A percentile compares a stretch with the other conserved stretches of the same genome.
phyloP scores from a whole-genome alignment of 1,140 invertebrate genomes.

The Bombus sibiricus region DNA sequence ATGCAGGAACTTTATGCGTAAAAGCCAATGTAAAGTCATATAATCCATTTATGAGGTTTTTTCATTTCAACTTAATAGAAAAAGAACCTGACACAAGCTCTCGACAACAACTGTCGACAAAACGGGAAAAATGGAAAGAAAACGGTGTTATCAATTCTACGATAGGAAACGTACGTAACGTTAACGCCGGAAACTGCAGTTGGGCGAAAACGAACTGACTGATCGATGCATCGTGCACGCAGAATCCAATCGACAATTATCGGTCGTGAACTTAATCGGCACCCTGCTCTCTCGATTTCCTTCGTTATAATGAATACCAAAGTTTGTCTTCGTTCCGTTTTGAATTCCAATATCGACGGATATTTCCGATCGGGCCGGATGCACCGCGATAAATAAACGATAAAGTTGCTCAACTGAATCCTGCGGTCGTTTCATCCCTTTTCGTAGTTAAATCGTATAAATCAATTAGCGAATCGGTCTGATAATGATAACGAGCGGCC shows the following conservation, averaged over 20 bases:
- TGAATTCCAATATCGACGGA: constrained; percentile 30
- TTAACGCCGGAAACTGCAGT: neutral
- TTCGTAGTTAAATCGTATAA: constrained; percentile 73
- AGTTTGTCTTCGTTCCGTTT: constrained; percentile 31
- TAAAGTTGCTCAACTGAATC: constrained; percentile 65
- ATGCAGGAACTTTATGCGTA: too few relatives aligned
- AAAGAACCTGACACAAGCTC: too few relatives aligned
- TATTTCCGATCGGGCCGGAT: constrained; percentile 28
- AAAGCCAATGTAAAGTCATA: too few relatives aligned
- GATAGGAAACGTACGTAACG: neutral
- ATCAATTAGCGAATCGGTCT: constrained; percentile 74
- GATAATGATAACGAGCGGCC: constrained; percentile 73
- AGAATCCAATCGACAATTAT: neutral
- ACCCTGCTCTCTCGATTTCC: neutral
- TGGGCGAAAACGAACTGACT: neutral
- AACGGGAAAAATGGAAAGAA: neutral
- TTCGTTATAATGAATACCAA: constrained; percentile 31
- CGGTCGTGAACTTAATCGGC: neutral
- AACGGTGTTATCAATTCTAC: neutral
- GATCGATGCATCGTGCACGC: neutral
- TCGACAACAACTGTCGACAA: neutral
- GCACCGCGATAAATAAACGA: constrained; percentile 71
- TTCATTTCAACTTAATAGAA: too few relatives aligned
- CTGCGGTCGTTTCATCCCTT: constrained; percentile 62
- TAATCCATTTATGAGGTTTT: too few relatives aligned